Percentiles rank a stretch among this genome's conserved stretches.
phyloP scores from a whole-genome alignment of 2,888 invertebrate genomes.

The Chrysina gloriosa region DNA sequence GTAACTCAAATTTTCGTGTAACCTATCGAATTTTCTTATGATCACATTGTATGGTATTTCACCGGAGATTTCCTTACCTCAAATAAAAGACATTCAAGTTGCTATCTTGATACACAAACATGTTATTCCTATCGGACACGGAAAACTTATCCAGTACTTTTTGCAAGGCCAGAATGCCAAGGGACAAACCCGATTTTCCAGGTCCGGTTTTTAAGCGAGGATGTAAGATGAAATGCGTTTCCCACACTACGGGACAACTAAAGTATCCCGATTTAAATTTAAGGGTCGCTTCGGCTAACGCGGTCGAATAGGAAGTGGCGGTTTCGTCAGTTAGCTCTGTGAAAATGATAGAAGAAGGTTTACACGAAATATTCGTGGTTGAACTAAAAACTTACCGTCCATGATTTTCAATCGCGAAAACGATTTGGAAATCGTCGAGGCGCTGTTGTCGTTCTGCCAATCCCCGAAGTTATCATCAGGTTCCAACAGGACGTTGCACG shows the following conservation, averaged over 20 bases:
- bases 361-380: constrained; percentile 7
- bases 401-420: constrained; percentile 59
- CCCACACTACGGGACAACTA: constrained; percentile 80
- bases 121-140: constrained; percentile 78
- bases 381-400: constrained; percentile 56
- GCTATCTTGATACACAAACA: constrained; percentile 80
- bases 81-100: constrained; percentile 72
- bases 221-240: constrained; percentile 75
- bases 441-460: constrained; percentile 55
- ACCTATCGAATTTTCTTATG: constrained; percentile 51
- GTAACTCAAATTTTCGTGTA: constrained; percentile 64
- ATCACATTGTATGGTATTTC: neutral
- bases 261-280: constrained; percentile 76
- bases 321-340: constrained; percentile 59
- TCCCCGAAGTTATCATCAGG: constrained; percentile 66
- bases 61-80: constrained; percentile 23
- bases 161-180: constrained; percentile 74
- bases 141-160: constrained; percentile 76
- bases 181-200: constrained; percentile 70
- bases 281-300: constrained; percentile 62
- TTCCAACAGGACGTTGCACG: constrained; percentile 75
- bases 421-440: constrained; percentile 56
- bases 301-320: constrained; percentile 56
- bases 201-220: constrained; percentile 76
- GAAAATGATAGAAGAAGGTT: constrained; percentile 28